phyloP scores from a whole-genome alignment of 2,797 vertebrate species.

The Aphelocoma californica region DNA sequence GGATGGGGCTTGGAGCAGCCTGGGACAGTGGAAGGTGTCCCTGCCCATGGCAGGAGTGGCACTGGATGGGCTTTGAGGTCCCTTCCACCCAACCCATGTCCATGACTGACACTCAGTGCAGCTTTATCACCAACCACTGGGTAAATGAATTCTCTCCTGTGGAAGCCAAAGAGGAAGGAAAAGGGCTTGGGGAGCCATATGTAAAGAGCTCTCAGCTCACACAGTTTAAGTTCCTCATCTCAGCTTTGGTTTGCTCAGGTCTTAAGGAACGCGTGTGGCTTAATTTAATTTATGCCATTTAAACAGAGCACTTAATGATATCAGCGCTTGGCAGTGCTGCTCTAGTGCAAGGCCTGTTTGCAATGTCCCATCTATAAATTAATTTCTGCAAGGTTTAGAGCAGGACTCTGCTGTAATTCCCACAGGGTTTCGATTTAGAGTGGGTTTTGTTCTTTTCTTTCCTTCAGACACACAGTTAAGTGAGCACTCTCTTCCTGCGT shows the following conservation, averaged over 20 bases:
- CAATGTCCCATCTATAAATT: background rate
- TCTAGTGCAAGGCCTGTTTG: constrained; percentile 25
- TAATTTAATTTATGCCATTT: constrained; percentile 58
- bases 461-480: background rate
- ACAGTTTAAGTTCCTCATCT: constrained; percentile 3
- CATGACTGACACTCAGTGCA: background rate
- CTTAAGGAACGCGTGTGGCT: background rate
- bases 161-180: background rate
- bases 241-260: constrained; percentile 24
- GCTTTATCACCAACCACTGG: background rate
- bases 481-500: background rate
- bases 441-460: background rate
- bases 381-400: constrained; percentile 1
- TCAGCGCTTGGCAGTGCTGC: background rate
- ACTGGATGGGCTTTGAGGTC: background rate
- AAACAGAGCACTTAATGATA: constrained; percentile 56
- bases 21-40: background rate
- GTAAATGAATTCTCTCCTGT: background rate
- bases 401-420: background rate
- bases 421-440: background rate
- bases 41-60: background rate
- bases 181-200: background rate
- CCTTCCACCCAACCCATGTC: background rate
- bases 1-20: background rate
- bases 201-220: background rate